These are phyloP conservation scores for Pangasius macronema DNA, from an alignment of 2,797 vertebrate genomes.

Conservation along the genomic window DNA sequence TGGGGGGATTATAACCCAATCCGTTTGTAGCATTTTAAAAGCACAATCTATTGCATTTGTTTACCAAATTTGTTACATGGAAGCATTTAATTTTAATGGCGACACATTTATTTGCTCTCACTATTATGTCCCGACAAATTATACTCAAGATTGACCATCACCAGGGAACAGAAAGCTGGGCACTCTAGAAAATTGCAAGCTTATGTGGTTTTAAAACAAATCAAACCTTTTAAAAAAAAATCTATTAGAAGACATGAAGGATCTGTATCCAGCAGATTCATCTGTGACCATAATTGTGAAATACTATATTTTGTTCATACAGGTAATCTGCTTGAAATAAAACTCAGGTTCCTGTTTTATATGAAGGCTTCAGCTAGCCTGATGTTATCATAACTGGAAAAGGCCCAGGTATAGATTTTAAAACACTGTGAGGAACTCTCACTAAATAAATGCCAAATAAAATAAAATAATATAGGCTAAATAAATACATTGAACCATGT, in stretches of 20 bases:
- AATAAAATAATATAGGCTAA: neutral
- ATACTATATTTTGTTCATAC: neutral
- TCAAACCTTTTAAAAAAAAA: neutral
- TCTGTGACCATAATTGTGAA: neutral
- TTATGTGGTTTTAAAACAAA: neutral
- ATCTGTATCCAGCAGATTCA: neutral
- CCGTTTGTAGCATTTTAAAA: neutral
- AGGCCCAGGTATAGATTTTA: neutral
- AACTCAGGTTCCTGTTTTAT: neutral
- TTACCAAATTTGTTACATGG: neutral
- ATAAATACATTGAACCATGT: neutral
- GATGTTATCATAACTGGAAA: neutral
- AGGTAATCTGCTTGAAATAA: neutral
- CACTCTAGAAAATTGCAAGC: neutral
- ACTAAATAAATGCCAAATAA: neutral
- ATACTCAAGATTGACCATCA: neutral
- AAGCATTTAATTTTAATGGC: slow-evolving; percentile 2
- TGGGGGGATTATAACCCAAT: neutral
- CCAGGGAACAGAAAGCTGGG: neutral
- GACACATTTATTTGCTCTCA: neutral
- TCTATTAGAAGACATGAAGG: neutral
- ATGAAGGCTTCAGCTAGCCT: neutral
- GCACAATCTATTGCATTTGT: neutral
- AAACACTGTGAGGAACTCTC: neutral
- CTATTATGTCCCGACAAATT: neutral